Evolutionary conservation across 2,888 invertebrate species (phyloP).

Genomic region (Hyles lineata): DNA sequence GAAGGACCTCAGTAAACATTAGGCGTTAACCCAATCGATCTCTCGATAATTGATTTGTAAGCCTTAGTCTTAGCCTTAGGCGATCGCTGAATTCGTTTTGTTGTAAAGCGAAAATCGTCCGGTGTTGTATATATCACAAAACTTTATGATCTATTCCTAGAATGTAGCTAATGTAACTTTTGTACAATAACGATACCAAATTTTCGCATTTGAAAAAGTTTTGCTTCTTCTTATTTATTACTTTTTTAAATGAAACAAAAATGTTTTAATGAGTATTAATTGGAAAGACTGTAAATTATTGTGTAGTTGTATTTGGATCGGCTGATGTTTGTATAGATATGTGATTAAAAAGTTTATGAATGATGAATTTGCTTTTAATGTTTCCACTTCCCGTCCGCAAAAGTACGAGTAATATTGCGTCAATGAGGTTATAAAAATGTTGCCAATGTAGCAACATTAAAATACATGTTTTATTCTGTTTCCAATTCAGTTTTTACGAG

Average conservation of each 20-base stretch:
- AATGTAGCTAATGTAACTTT: slow-evolving; percentile 70
- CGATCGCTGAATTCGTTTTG: slow-evolving; percentile 68
- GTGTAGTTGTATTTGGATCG: slow-evolving; percentile 79
- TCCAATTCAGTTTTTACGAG: slow-evolving; percentile 76
- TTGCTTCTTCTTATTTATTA: slow-evolving; percentile 81
- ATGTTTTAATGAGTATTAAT: slow-evolving; percentile 78
- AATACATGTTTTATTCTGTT: slow-evolving; percentile 71
- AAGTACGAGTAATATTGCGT: slow-evolving; percentile 40
- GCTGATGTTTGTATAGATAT: slow-evolving; percentile 82
- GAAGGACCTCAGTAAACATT: slow-evolving; percentile 54
- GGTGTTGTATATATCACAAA: slow-evolving; percentile 75
- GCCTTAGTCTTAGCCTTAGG: slow-evolving; percentile 69
- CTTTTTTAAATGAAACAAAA: slow-evolving; percentile 69
- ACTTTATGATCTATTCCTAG: slow-evolving; percentile 65
- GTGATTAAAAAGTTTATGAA: slow-evolving; percentile 82
- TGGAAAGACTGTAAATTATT: slow-evolving; percentile 84
- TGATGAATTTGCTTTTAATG: slow-evolving; percentile 51
- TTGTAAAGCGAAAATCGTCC: slow-evolving; percentile 69
- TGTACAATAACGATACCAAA: slow-evolving; percentile 84
- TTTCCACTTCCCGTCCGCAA: slow-evolving; percentile 39
- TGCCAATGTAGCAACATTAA: slow-evolving; percentile 54
- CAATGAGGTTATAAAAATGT: slow-evolving; percentile 55
- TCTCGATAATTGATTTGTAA: slow-evolving; percentile 67
- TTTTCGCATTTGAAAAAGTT: slow-evolving; percentile 78
- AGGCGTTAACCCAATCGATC: slow-evolving; percentile 62